phyloP scores from a whole-genome alignment of 2,888 invertebrate species.

The Caenorhabditis sp. region DNA sequence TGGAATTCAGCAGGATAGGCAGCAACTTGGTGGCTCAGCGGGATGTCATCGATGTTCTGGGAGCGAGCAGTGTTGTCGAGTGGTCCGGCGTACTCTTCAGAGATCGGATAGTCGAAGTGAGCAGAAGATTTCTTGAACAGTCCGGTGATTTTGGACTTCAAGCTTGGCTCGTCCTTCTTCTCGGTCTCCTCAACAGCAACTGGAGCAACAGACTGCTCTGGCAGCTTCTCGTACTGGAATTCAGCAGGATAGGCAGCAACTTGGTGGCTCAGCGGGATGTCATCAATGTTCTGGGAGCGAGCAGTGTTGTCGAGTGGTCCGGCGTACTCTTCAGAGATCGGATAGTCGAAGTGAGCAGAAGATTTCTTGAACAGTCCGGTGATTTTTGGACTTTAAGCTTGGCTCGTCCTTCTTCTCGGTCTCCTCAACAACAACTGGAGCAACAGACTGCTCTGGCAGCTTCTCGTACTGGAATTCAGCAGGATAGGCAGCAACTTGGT shows the following conservation, averaged over 20 bases:
- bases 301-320: conserved; percentile 33
- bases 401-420: conserved; percentile 34
- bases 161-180: conserved; percentile 39
- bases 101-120: conserved; percentile 26
- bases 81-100: conserved; percentile 54
- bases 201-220: conserved; percentile 2
- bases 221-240: conserved; percentile 42
- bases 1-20: conserved; percentile 58
- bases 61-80: conserved; percentile 40
- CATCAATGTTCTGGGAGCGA: conserved; percentile 3
- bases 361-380: conserved; percentile 53
- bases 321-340: conserved; percentile 36
- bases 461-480: conserved; percentile 32
- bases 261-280: not conserved
- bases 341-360: conserved; percentile 59
- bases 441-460: conserved; percentile 18
- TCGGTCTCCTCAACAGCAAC: conserved; percentile 11
- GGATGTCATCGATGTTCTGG: conserved; percentile 56
- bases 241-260: conserved; percentile 15
- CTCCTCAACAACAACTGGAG: conserved; percentile 35
- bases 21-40: no score
- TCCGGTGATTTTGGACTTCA: conserved; percentile 41
- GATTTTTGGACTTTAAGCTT: conserved; percentile 20
- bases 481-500: no score
- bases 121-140: conserved; percentile 24